Conservation (phyloP, 2,113 vertebrate genomes). For the Abramis brama region DNA sequence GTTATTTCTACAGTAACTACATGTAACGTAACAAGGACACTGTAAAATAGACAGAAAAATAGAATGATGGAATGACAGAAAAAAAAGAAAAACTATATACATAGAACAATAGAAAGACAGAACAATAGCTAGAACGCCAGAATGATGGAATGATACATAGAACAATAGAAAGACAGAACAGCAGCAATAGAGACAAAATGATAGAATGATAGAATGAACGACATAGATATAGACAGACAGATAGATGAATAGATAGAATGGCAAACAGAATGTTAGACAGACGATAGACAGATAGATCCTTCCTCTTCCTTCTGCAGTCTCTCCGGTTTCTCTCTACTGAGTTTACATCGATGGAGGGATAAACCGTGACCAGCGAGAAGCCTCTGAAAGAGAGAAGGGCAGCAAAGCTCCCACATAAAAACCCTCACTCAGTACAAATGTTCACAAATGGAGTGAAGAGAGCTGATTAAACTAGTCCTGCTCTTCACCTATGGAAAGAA, state of each 20-base stretch:
- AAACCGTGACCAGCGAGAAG: neutral
- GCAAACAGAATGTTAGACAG: too few relatives aligned
- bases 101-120: too few relatives aligned
- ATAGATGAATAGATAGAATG: neutral
- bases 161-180: too few relatives aligned
- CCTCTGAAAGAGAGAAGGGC: neutral
- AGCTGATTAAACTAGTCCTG: neutral
- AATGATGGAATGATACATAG: too few relatives aligned
- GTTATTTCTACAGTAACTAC: too few relatives aligned
- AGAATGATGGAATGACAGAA: neutral
- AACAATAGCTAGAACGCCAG: too few relatives aligned
- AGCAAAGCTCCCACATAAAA: neutral
- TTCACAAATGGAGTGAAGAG: neutral
- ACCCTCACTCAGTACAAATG: neutral
- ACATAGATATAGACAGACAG: neutral
- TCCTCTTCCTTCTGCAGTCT: neutral
- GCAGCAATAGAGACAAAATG: too few relatives aligned
- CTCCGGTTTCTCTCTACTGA: neutral
- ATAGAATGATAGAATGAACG: too few relatives aligned
- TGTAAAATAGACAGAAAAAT: neutral
- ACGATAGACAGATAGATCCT: too few relatives aligned
- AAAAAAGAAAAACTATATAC: too few relatives aligned
- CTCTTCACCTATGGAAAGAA: neutral
- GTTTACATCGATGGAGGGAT: neutral
- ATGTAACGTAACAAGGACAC: too few relatives aligned